Evolutionary conservation across 2,888 invertebrate species (phyloP).

Genomic region (Caenorhabditis wallacei): DNA sequence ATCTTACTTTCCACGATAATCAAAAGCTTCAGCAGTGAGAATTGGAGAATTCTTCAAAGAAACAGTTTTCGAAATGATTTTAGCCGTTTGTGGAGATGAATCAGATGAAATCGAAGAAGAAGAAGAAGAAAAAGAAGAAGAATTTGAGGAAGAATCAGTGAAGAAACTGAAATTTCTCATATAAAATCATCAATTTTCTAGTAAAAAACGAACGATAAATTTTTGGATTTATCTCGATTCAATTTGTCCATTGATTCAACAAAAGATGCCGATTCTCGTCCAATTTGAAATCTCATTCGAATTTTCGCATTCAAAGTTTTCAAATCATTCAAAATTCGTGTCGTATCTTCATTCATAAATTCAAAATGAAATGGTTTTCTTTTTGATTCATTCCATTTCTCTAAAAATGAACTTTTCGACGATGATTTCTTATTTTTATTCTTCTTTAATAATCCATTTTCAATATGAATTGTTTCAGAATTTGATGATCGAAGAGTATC

Average conservation of each 20-base stretch:
- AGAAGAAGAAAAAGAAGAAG: neutral
- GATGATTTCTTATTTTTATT: slow-evolving; percentile 8
- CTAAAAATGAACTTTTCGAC: neutral
- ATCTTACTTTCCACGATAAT: slow-evolving; percentile 25
- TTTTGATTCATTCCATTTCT: neutral
- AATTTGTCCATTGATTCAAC: neutral
- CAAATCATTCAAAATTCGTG: slow-evolving; percentile 11
- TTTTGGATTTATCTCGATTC: neutral
- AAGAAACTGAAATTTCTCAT: neutral
- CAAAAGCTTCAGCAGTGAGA: slow-evolving; percentile 22
- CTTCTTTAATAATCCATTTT: neutral
- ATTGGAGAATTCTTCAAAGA: neutral
- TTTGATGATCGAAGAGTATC: slow-evolving; percentile 25
- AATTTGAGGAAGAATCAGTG: neutral
- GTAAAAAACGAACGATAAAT: slow-evolving; percentile 1
- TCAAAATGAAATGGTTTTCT: neutral
- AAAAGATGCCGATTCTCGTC: neutral
- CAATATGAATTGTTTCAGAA: neutral
- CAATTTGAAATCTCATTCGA: slow-evolving; percentile 17
- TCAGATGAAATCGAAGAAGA: too few relatives aligned
- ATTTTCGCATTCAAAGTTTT: slow-evolving; percentile 18
- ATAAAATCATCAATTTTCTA: too few relatives aligned
- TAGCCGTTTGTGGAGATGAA: too few relatives aligned
- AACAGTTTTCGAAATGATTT: too few relatives aligned
- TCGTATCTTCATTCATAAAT: neutral